These are phyloP conservation scores for Temnothorax ravouxi DNA, from an alignment of 2,888 invertebrate genomes.

Conservation along the genomic window DNA sequence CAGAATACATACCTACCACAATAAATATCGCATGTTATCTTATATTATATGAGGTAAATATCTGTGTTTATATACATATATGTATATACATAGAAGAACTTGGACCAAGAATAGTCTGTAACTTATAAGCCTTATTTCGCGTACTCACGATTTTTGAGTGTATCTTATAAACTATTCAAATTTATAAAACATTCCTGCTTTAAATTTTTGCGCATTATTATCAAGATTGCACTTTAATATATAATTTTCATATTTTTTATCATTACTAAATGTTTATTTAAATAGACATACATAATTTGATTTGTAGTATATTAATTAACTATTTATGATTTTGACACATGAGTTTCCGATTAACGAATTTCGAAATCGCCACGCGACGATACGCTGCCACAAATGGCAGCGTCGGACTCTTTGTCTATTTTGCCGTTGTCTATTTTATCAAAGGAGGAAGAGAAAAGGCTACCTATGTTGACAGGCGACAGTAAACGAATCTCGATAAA, in stretches of 20 bases:
- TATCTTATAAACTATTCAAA: background rate
- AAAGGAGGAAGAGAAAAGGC: too few relatives aligned
- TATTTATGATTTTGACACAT: background rate
- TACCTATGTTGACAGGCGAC: too few relatives aligned
- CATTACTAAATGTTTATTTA: background rate
- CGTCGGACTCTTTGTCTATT: too few relatives aligned
- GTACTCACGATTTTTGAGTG: background rate
- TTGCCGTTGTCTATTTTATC: too few relatives aligned
- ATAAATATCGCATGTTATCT: background rate
- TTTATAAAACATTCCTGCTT: background rate
- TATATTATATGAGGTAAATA: background rate
- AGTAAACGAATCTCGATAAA: too few relatives aligned
- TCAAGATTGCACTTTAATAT: background rate
- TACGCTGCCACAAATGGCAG: too few relatives aligned
- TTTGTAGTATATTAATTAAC: background rate
- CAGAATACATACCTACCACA: background rate
- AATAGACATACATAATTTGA: background rate
- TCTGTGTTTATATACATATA: background rate
- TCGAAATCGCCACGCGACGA: too few relatives aligned
- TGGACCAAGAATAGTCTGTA: background rate
- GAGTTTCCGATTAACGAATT: background rate
- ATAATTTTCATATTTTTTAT: background rate
- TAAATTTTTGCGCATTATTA: background rate
- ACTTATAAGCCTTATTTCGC: background rate
- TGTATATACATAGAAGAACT: background rate